A percentile compares a stretch with the other conserved stretches of the same genome.
phyloP scores from a whole-genome alignment of 2,888 invertebrate species.

The Eupithecia pulchellata region DNA sequence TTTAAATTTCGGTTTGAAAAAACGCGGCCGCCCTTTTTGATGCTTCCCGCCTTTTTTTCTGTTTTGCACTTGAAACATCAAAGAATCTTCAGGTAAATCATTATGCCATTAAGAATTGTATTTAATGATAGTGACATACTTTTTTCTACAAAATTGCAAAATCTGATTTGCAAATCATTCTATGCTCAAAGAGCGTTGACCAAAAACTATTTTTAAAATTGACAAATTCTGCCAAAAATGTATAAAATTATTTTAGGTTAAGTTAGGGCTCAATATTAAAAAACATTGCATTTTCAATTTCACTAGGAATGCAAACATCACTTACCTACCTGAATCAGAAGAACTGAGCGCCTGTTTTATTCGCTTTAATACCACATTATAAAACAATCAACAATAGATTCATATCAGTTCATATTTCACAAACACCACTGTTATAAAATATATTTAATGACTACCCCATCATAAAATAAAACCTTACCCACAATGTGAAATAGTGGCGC shows the following conservation, averaged over 20 bases:
- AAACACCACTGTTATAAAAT: neutral
- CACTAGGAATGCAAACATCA: neutral
- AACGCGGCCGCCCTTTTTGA: too few species aligned
- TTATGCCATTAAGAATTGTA: too few species aligned
- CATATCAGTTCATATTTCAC: constrained; percentile 16
- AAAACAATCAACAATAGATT: neutral
- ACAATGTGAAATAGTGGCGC: constrained; percentile 42
- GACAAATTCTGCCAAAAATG: too few species aligned
- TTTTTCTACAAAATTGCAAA: too few species aligned
- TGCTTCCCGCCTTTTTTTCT: too few species aligned
- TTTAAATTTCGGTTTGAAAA: too few species aligned
- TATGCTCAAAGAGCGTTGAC: too few species aligned
- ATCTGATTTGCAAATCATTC: too few species aligned
- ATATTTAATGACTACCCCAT: constrained; percentile 46
- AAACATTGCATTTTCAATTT: neutral
- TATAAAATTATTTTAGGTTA: neutral
- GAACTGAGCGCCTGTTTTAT: neutral
- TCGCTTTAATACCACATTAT: neutral
- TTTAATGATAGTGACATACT: too few species aligned
- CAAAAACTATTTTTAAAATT: too few species aligned
- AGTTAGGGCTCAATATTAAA: neutral
- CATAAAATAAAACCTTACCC: constrained; percentile 16
- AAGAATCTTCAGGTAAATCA: too few species aligned
- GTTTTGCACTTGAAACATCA: too few species aligned
- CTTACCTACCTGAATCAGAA: neutral